phyloP scores from a whole-genome alignment of 2,888 invertebrate species.

The Polymixis lichenea region DNA sequence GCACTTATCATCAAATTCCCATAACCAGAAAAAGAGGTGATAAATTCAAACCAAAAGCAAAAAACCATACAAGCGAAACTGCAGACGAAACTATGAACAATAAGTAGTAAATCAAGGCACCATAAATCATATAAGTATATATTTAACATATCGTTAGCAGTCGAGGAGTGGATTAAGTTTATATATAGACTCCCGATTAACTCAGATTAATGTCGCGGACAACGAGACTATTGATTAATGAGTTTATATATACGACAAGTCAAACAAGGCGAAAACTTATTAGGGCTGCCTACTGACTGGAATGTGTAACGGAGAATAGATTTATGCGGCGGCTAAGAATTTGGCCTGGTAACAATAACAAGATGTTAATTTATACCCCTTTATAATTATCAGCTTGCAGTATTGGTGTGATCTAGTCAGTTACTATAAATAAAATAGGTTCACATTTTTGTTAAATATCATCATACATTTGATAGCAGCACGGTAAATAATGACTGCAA shows the following conservation, averaged over 20 bases:
- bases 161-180: slow-evolving; percentile 40
- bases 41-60: not conserved
- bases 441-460: not conserved
- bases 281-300: slow-evolving; percentile 41
- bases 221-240: slow-evolving; percentile 65
- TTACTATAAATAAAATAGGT: not conserved
- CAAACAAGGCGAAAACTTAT: slow-evolving; percentile 66
- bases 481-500: not conserved
- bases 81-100: slow-evolving; percentile 11
- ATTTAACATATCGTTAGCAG: slow-evolving; percentile 38
- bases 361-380: slow-evolving; percentile 43
- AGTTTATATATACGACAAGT: slow-evolving; percentile 64
- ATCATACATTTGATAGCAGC: not conserved
- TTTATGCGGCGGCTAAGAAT: slow-evolving; percentile 52
- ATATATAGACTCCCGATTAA: slow-evolving; percentile 58
- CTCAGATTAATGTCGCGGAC: slow-evolving; percentile 62
- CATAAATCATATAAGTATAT: slow-evolving; percentile 51
- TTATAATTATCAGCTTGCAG: slow-evolving; percentile 13
- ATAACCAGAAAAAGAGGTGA: not conserved
- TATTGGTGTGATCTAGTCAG: not conserved
- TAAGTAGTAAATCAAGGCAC: slow-evolving; percentile 15
- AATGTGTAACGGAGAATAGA: slow-evolving; percentile 47
- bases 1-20: not conserved
- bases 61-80: slow-evolving; percentile 8
- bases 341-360: slow-evolving; percentile 47